Evolutionary conservation across 2,113 vertebrate genomes (phyloP).

Genomic region (Pedetes capensis): DNA sequence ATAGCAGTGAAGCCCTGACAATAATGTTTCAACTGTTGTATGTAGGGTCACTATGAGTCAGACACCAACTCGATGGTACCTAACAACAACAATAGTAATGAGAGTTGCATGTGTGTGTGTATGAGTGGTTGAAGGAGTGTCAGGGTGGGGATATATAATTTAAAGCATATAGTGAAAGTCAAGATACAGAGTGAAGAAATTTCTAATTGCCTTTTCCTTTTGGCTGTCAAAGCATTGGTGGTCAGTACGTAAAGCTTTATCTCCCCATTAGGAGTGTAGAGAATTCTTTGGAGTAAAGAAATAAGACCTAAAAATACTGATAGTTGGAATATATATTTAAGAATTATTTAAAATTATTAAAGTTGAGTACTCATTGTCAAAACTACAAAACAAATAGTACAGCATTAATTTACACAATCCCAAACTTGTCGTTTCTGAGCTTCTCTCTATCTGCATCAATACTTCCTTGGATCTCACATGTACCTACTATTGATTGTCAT

Average conservation of each 20-base stretch:
- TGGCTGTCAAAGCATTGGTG: neutral
- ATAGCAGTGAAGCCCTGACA: no score
- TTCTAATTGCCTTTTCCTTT: neutral
- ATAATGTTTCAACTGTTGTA: no score
- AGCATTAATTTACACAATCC: neutral
- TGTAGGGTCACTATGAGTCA: no score
- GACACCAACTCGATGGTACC: no score
- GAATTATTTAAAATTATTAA: conserved; percentile 12
- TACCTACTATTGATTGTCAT: neutral
- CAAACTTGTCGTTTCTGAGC: neutral
- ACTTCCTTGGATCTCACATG: neutral
- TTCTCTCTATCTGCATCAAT: neutral
- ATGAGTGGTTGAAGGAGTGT: neutral
- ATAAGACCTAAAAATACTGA: neutral
- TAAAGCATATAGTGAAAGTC: neutral
- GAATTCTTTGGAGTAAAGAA: neutral
- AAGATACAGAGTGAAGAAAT: neutral
- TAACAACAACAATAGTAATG: neutral
- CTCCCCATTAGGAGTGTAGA: neutral
- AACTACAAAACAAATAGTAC: neutral
- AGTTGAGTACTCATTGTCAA: neutral
- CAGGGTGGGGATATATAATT: neutral
- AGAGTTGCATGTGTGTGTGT: neutral
- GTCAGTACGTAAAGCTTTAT: neutral
- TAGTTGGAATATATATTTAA: neutral